Conservation (phyloP, 2,888 invertebrate species). For the Subacronicta megacephala region DNA sequence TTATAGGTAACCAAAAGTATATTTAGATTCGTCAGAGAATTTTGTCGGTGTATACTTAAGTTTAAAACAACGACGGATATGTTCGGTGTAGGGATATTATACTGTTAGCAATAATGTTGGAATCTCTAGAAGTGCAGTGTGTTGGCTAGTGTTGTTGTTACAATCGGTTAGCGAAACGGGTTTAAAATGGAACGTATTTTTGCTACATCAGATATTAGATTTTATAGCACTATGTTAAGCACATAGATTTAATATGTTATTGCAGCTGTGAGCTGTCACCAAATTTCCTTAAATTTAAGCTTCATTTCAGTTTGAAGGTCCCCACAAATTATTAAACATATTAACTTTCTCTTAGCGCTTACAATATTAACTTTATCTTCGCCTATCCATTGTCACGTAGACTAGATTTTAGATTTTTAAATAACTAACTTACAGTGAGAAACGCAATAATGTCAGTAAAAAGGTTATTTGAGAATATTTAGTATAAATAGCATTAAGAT, state of each 20-base stretch:
- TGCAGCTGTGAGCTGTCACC: background rate
- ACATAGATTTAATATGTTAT: background rate
- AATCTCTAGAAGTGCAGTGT: slow-evolving; percentile 11
- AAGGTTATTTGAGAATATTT: slow-evolving; percentile 63
- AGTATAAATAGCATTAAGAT: slow-evolving; percentile 62
- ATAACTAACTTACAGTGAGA: slow-evolving; percentile 75
- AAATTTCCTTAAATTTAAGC: background rate
- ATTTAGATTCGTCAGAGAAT: slow-evolving; percentile 23
- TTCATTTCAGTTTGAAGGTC: background rate
- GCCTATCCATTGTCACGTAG: slow-evolving; percentile 31
- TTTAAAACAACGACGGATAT: slow-evolving; percentile 11
- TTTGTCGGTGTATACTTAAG: slow-evolving; percentile 11
- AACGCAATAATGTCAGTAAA: slow-evolving; percentile 83
- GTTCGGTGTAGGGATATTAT: slow-evolving; percentile 20
- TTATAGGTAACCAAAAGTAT: slow-evolving; percentile 19
- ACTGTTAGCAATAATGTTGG: slow-evolving; percentile 5
- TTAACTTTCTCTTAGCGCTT: too few relatives aligned
- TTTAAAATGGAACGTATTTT: slow-evolving; percentile 17
- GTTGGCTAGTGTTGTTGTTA: slow-evolving; percentile 8
- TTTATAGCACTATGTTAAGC: background rate
- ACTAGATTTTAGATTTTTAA: slow-evolving; percentile 46
- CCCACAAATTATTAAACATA: too few relatives aligned
- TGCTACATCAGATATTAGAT: background rate
- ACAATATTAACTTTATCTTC: too few relatives aligned
- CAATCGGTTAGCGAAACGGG: slow-evolving; percentile 4